These are phyloP conservation scores for Kudoa iwatai DNA, from an alignment of 30 jellyfish, hydroid and myxozoan species.

Conservation along the genomic window DNA sequence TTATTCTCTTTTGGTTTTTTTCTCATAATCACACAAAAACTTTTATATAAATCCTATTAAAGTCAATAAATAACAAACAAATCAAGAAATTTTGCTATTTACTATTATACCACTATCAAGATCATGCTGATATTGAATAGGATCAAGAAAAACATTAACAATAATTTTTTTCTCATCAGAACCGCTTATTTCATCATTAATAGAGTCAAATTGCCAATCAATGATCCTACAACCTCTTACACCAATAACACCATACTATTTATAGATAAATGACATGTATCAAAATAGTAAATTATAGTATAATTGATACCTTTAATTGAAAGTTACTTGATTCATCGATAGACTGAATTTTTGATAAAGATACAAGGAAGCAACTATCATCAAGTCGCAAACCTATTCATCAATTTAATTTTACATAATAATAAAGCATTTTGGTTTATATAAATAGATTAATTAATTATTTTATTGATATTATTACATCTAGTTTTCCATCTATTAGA, in stretches of 20 bases:
- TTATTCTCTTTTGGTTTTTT: conserved; percentile 87
- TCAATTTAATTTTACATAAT: too few species aligned
- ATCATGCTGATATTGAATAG: conserved; percentile 66
- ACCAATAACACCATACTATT: conserved; percentile 29
- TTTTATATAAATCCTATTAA: conserved; percentile 51
- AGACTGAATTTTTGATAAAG: too few species aligned
- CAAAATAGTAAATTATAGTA: too few species aligned
- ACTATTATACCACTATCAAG: not conserved
- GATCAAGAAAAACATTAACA: conserved; percentile 40
- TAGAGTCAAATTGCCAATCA: too few species aligned
- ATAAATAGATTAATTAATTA: too few species aligned
- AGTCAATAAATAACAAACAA: conserved; percentile 1
- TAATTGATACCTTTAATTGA: too few species aligned
- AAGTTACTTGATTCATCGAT: too few species aligned
- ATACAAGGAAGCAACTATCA: too few species aligned
- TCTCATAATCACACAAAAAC: conserved; percentile 48
- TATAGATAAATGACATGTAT: not conserved
- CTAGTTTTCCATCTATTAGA: too few species aligned
- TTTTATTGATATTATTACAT: too few species aligned
- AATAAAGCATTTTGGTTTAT: too few species aligned
- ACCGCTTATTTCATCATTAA: conserved; percentile 67
- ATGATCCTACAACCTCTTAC: conserved; percentile 87
- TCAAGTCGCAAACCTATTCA: too few species aligned
- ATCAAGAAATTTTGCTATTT: not conserved
- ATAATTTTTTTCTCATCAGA: conserved; percentile 59